These are phyloP conservation scores for Naso thynnoides DNA, from an alignment of 2,797 vertebrate species.

Conservation along the genomic window DNA sequence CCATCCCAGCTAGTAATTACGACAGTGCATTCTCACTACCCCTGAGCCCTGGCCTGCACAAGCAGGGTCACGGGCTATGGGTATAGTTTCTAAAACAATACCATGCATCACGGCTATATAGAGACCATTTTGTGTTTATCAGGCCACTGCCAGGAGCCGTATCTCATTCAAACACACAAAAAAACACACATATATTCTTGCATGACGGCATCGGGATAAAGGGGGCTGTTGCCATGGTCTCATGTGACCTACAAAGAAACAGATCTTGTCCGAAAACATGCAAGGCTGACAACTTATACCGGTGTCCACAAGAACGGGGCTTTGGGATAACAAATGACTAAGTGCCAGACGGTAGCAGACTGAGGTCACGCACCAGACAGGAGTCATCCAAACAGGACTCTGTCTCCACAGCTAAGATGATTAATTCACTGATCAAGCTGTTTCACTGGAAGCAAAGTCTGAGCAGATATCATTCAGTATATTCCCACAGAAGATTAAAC, in stretches of 20 bases:
- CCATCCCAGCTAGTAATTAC: conserved; percentile 68
- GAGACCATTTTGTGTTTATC: conserved; percentile 71
- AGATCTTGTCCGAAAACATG: conserved; percentile 22
- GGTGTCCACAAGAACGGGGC: conserved; percentile 16
- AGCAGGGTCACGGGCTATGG: conserved; percentile 58
- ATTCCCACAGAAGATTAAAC: neutral
- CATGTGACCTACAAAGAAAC: conserved; percentile 22
- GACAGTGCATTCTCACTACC: conserved; percentile 62
- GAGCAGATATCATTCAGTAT: conserved; percentile 11
- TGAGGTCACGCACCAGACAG: conserved; percentile 58
- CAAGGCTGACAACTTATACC: conserved; percentile 29
- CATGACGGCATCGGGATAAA: conserved; percentile 28
- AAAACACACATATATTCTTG: conserved; percentile 29
- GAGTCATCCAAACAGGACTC: conserved; percentile 41
- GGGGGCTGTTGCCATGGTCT: conserved; percentile 18
- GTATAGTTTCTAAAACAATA: conserved; percentile 71
- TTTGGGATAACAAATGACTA: conserved; percentile 40
- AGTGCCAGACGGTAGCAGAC: conserved; percentile 15
- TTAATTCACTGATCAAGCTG: conserved; percentile 58
- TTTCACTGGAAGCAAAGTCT: conserved; percentile 49
- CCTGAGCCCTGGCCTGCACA: conserved; percentile 53
- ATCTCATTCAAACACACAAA: conserved; percentile 50
- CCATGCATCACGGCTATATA: conserved; percentile 54
- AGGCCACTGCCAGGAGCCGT: conserved; percentile 56
- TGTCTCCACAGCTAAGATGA: conserved; percentile 52